Evolutionary conservation across 2,113 vertebrate genomes (phyloP).

Genomic region (Phalacrocorax pelagicus): DNA sequence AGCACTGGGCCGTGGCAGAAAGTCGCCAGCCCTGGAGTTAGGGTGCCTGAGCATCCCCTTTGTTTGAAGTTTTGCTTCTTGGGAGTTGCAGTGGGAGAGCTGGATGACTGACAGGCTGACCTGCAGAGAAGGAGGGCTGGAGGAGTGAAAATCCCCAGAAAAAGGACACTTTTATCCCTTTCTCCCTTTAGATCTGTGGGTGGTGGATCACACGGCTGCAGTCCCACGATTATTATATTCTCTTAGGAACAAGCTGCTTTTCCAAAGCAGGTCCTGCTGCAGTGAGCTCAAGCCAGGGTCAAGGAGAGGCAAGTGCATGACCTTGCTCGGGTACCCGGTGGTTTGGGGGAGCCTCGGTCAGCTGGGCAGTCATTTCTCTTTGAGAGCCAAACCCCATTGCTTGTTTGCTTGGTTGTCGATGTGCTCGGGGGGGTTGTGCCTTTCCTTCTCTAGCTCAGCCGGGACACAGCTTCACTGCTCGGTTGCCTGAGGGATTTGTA

Average conservation of each 20-base stretch:
- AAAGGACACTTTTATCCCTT: not conserved
- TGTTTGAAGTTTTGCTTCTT: not conserved
- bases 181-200: not conserved
- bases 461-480: not conserved
- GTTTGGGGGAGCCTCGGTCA: not conserved
- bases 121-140: not conserved
- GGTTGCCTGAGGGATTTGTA: not conserved
- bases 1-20: not conserved
- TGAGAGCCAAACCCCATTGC: not conserved
- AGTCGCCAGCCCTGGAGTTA: not conserved
- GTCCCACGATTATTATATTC: not conserved
- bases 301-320: not conserved
- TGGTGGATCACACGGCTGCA: not conserved
- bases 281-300: not conserved
- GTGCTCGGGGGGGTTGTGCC: not conserved
- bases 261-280: not conserved
- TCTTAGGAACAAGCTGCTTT: not conserved
- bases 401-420: not conserved
- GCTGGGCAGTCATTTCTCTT: not conserved
- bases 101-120: not conserved
- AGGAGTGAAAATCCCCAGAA: not conserved
- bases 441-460: not conserved
- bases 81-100: not conserved
- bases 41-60: not conserved
- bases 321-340: not conserved